These are phyloP conservation scores for Threskiornis aethiopicus DNA, from an alignment of 2,797 vertebrate species.

Conservation along the genomic window DNA sequence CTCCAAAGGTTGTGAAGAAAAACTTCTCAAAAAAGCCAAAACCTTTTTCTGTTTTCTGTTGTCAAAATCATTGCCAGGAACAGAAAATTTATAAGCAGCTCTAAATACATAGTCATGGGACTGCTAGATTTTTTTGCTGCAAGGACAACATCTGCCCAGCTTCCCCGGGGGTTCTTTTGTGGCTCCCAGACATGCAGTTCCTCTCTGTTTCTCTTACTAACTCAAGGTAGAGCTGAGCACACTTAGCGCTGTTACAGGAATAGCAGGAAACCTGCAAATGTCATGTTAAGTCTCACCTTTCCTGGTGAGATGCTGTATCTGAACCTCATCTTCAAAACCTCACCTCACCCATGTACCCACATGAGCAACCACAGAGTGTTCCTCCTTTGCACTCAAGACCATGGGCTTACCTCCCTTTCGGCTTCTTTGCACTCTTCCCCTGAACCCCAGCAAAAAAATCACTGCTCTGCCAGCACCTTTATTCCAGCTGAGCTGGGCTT, in stretches of 20 bases:
- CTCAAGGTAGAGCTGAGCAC: background rate
- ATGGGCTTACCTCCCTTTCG: background rate
- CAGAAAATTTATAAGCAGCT: background rate
- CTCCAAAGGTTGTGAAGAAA: background rate
- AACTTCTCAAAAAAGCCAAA: background rate
- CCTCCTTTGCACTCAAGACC: background rate
- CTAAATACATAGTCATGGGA: background rate
- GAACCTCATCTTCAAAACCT: constrained; percentile 11
- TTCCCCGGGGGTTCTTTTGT: background rate
- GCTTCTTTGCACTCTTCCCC: background rate
- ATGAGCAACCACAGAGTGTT: background rate
- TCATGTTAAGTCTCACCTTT: background rate
- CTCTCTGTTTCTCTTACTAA: background rate
- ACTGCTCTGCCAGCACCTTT: background rate
- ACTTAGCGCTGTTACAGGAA: background rate
- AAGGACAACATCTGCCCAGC: background rate
- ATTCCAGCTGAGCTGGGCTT: background rate
- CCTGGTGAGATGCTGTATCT: background rate
- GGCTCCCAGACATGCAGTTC: background rate
- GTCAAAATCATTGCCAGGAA: background rate
- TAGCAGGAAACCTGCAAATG: background rate
- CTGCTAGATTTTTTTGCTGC: background rate
- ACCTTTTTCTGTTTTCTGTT: background rate
- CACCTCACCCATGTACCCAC: background rate
- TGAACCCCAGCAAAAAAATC: background rate